Evolutionary conservation across 2,797 vertebrate species (phyloP).

Genomic region (Thamnophis elegans): DNA sequence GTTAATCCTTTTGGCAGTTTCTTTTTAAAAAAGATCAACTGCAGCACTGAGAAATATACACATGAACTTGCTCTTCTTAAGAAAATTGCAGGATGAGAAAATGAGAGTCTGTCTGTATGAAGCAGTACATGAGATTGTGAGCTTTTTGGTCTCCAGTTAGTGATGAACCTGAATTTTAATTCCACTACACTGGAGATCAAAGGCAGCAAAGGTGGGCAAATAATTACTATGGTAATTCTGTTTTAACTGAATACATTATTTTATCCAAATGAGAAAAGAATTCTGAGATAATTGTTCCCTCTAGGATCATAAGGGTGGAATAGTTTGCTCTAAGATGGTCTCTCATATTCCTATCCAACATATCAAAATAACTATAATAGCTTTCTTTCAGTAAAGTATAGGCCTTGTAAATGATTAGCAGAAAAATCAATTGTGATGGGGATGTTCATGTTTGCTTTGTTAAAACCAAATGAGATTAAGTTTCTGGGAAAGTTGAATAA

Average conservation of each 20-base stretch:
- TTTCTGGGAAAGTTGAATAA: constrained; percentile 25
- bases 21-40: background rate
- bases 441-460: constrained; percentile 53
- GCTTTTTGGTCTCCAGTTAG: accelerated
- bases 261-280: constrained; percentile 53
- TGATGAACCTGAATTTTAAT: constrained; percentile 18
- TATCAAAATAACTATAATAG: constrained; percentile 52
- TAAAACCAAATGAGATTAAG: constrained; percentile 33
- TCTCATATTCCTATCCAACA: constrained; percentile 55
- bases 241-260: constrained; percentile 62
- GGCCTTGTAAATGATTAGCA: constrained; percentile 39
- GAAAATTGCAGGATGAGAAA: background rate
- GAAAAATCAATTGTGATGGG: constrained; percentile 50
- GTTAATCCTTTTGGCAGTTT: constrained; percentile 56
- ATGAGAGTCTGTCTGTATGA: background rate
- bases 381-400: constrained; percentile 50
- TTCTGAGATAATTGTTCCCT: constrained; percentile 55
- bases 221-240: constrained; percentile 42
- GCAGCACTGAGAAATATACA: background rate
- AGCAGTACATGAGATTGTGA: background rate
- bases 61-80: background rate
- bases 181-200: background rate
- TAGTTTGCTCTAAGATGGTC: constrained; percentile 62
- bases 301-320: constrained; percentile 50
- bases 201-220: constrained; percentile 28